Base-by-base conservation (phyloP, 1,140 invertebrate genomes). In the Drosophila erecta region DNA sequence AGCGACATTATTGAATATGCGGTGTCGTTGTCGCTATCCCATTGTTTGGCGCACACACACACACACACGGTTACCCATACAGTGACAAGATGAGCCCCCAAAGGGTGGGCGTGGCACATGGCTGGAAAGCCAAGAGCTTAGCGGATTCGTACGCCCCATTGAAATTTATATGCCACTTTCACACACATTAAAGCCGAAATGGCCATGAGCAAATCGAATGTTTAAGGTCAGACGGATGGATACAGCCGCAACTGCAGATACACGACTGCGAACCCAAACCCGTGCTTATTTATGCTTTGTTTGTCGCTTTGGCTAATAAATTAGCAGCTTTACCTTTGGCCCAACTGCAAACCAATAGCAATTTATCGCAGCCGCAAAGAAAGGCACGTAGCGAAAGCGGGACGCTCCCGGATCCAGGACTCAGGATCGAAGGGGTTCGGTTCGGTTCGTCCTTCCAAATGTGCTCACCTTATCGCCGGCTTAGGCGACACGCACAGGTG, bases 1-100 rank as follows among this genome's bases (percentile, higher is more conserved):
- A 87, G 79, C 84, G 84, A 89, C 84, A 87, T 89, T 87, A 87
- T 90, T 89, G 83, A 87, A 87, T 87, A 87, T 89, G 83, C 81
- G 74, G 81, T 66, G 71, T 62, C 47, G 58, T 76, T 80, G 60
- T 41, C 47, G 59, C 61, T 76, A 69, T 74, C 53, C 81, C 62
- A 86, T 86, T 86, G 81, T 86, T 74, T 54, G 62, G 41, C 50
- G 43, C 60, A 53, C 49, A 78, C 57, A 47, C 15, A 53, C 53
- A 54, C 41, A 50, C 40, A 38, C 51, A 41, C 40, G 12, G 37
- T 38, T 30, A 40, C 54, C 59, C 35, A 37, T 7, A 37, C 37
- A 38, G 30, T 30, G 30, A 30, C 4, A 38, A 14, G 37, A 38
- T 38, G 5, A 12, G 12, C 17, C 24, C 30, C 27, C 38, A 7